phyloP scores from a whole-genome alignment of 2,888 invertebrate species.

The Eupithecia pulchellata region DNA sequence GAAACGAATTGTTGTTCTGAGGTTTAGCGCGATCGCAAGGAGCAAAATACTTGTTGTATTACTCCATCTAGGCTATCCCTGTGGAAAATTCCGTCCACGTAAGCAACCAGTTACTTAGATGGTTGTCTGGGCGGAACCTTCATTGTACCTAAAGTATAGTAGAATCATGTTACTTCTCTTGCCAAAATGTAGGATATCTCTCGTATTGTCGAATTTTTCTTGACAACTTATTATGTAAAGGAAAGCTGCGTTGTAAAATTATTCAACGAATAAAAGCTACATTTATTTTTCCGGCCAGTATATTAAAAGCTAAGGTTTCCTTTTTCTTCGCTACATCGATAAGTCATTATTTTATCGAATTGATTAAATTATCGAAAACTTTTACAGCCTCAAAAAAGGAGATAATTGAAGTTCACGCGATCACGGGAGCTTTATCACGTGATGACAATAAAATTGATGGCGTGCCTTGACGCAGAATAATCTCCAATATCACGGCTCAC shows the following conservation, averaged over 20 bases:
- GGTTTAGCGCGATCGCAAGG: no score
- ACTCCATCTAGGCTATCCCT: neutral
- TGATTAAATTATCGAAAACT: neutral
- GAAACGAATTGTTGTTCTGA: no score
- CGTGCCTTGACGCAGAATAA: slow-evolving; percentile 64
- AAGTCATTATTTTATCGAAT: no score
- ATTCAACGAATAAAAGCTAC: no score
- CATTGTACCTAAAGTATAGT: neutral
- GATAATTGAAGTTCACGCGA: slow-evolving; percentile 50
- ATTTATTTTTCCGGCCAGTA: no score
- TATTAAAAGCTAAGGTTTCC: no score
- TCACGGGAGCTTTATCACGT: slow-evolving; percentile 55
- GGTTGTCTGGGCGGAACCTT: neutral
- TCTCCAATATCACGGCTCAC: slow-evolving; percentile 70
- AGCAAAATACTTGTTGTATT: neutral
- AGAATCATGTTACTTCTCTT: no score
- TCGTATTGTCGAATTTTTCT: neutral
- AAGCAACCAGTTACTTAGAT: neutral
- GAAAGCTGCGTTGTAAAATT: no score
- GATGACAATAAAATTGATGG: slow-evolving; percentile 64
- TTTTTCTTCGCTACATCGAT: neutral
- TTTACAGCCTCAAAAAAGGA: neutral
- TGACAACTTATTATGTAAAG: no score
- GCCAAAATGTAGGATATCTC: neutral
- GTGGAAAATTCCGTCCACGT: neutral